Evolutionary conservation across 2,797 vertebrate species (phyloP).

Genomic region (Numenius phaeopus): DNA sequence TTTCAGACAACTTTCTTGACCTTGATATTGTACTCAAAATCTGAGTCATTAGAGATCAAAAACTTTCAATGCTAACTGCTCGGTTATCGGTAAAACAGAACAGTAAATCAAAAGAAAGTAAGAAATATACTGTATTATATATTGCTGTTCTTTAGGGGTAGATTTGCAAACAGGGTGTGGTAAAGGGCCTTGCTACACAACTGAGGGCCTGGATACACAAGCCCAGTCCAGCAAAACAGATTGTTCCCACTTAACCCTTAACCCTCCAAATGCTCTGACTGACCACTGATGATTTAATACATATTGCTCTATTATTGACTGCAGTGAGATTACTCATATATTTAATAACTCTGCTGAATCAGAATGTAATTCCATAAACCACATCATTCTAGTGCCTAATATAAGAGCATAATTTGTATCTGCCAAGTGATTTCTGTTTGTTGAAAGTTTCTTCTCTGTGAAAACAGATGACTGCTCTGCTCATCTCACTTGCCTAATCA

Average conservation of each 20-base stretch:
- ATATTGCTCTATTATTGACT: not conserved
- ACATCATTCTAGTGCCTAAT: not conserved
- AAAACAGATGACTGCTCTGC: not conserved
- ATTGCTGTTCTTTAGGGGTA: not conserved
- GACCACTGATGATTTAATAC: not conserved
- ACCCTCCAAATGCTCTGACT: not conserved
- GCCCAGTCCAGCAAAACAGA: not conserved
- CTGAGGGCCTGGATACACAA: not conserved
- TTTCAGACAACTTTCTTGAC: not conserved
- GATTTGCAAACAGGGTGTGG: not conserved
- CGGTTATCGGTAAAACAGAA: not conserved
- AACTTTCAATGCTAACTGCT: not conserved
- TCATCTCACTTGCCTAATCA: not conserved
- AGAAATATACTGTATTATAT: not conserved
- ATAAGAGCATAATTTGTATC: not conserved
- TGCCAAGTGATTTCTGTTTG: not conserved
- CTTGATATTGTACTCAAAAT: not conserved
- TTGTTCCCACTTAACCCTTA: not conserved
- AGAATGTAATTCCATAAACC: constrained; percentile 20
- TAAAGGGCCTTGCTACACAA: not conserved
- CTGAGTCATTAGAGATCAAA: not conserved
- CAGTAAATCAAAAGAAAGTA: not conserved
- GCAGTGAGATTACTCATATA: not conserved
- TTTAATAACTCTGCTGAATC: constrained; percentile 35
- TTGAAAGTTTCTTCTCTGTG: not conserved